Conservation (phyloP, 37 sponge, comb jelly and placozoan genomes). For the Crambe crambe region DNA sequence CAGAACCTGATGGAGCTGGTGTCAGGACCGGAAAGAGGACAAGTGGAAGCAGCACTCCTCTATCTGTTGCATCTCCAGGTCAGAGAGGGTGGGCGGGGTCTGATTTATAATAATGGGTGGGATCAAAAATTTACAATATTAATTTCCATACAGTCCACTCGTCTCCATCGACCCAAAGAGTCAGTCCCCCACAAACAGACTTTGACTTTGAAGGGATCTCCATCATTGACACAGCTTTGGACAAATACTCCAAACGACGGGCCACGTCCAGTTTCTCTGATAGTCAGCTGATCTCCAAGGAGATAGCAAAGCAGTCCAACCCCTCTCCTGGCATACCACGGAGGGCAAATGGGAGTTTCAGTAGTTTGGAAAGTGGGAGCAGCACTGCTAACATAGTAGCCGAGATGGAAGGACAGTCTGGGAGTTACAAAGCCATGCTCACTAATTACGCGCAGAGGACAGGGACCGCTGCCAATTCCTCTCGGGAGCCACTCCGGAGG, state of each 20-base stretch:
- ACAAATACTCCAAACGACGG: constrained; percentile 15
- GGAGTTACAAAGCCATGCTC: constrained; percentile 41
- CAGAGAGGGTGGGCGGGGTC: too few relatives aligned
- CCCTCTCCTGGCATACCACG: not conserved
- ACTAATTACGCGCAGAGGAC: constrained; percentile 18
- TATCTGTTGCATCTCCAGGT: not conserved
- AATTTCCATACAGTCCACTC: not conserved
- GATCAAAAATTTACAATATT: too few relatives aligned
- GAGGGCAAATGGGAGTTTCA: not conserved
- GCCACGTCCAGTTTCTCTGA: constrained; percentile 10
- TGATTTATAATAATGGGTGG: too few relatives aligned
- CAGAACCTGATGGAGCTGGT: too few relatives aligned
- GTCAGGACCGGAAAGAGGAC: not conserved
- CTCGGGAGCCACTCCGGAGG: not conserved
- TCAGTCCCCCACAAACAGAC: constrained; percentile 40
- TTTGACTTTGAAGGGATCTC: constrained; percentile 23
- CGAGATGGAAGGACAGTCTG: not conserved
- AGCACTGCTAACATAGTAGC: not conserved
- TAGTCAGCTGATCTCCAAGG: constrained; percentile 26
- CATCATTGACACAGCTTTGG: constrained; percentile 29
- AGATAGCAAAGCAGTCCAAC: not conserved
- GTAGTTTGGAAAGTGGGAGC: not conserved
- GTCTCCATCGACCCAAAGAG: constrained; percentile 1
- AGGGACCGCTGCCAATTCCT: not conserved
- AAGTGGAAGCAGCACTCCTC: not conserved